phyloP scores from a whole-genome alignment of 2,113 vertebrate species.

The Pteropus alecto region DNA sequence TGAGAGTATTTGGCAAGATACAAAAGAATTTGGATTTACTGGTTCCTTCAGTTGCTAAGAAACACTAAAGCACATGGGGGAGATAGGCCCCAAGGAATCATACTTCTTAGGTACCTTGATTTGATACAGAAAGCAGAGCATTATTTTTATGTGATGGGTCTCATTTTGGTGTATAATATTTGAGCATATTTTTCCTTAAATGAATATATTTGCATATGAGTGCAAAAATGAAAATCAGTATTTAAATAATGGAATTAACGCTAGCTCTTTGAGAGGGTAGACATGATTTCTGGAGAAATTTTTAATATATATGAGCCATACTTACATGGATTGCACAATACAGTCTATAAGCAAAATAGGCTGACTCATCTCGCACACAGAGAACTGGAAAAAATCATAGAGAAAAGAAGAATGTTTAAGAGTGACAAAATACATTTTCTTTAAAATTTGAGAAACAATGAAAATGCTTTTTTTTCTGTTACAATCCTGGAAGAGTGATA shows the following conservation, averaged over 20 bases:
- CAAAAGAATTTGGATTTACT: neutral
- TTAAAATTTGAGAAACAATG: neutral
- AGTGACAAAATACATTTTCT: neutral
- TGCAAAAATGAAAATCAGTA: neutral
- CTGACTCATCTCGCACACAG: slow-evolving; percentile 84
- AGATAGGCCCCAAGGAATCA: neutral
- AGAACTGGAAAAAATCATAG: slow-evolving; percentile 78
- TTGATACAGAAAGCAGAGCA: neutral
- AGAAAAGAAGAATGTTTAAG: slow-evolving; percentile 25
- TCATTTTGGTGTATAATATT: neutral
- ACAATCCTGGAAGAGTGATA: neutral
- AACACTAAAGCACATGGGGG: neutral
- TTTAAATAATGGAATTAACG: slow-evolving; percentile 16
- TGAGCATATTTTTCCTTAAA: slow-evolving; percentile 26
- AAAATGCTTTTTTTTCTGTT: neutral
- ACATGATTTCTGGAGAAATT: neutral
- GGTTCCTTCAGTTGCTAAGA: neutral
- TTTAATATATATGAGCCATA: slow-evolving; percentile 43
- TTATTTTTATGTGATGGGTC: neutral
- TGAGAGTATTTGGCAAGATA: neutral
- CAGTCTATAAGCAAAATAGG: slow-evolving; percentile 86
- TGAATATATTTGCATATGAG: neutral
- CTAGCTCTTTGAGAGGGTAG: slow-evolving; percentile 15
- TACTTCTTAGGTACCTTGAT: neutral
- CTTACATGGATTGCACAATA: slow-evolving; percentile 86